phyloP scores from a whole-genome alignment of 2,797 vertebrate genomes.

The Diplodus sargus region DNA sequence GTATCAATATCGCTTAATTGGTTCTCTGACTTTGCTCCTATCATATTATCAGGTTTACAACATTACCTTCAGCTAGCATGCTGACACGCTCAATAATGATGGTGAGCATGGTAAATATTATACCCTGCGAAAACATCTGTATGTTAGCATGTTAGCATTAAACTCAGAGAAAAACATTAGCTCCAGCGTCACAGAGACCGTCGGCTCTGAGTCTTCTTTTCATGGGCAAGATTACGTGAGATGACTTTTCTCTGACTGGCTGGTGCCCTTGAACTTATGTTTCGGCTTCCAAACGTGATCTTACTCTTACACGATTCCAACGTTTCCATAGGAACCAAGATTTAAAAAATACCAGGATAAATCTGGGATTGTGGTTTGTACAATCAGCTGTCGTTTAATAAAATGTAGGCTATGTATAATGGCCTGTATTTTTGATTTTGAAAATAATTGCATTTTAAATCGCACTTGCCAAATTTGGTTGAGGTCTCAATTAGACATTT shows the following conservation, averaged over 20 bases:
- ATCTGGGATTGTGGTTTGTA: neutral
- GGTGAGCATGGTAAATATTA: neutral
- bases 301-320: too few relatives aligned
- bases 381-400: neutral
- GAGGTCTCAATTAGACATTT: conserved; percentile 22
- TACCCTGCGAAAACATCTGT: neutral
- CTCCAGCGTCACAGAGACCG: neutral
- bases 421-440: neutral
- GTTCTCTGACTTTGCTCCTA: neutral
- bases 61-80: conserved; percentile 1
- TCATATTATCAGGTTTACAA: neutral
- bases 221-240: neutral
- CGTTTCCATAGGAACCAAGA: too few relatives aligned
- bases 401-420: neutral
- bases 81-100: neutral
- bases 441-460: neutral
- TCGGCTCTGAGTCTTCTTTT: neutral
- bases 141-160: neutral
- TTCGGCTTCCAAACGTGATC: too few relatives aligned
- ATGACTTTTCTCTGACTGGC: neutral
- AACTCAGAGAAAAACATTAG: neutral
- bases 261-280: too few relatives aligned
- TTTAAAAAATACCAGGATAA: neutral
- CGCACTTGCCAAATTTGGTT: neutral
- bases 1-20: neutral